Evolutionary conservation across 2,797 vertebrate species (phyloP).

Genomic region (Hydrocynus forskahlii): DNA sequence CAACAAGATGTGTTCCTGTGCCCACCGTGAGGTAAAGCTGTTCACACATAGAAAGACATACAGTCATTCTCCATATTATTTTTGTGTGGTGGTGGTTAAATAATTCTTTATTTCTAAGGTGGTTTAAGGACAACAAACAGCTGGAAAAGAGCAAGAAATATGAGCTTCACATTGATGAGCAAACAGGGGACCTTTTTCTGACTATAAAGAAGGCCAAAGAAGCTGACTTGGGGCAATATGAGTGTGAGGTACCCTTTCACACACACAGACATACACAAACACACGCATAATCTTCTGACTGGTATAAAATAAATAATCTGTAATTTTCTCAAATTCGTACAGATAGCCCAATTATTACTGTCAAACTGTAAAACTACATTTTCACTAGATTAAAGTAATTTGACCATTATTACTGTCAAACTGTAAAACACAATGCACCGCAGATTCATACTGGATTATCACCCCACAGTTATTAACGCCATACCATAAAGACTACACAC

Average conservation of each 20-base stretch:
- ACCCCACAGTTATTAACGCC: no score
- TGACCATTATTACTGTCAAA: no score
- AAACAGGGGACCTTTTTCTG: conserved; percentile 85
- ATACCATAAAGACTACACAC: no score
- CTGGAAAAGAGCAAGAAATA: conserved; percentile 83
- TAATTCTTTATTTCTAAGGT: conserved; percentile 73
- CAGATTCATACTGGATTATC: no score
- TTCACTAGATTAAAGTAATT: no score
- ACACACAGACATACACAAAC: conserved; percentile 2
- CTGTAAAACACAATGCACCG: no score
- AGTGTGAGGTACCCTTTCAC: conserved; percentile 85
- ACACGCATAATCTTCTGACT: no score
- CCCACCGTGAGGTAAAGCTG: conserved; percentile 84
- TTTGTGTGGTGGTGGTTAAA: no score
- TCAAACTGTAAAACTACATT: no score
- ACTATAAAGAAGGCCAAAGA: conserved; percentile 80
- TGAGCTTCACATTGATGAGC: conserved; percentile 79
- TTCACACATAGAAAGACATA: background rate
- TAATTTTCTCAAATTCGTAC: background rate
- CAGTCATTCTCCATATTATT: background rate
- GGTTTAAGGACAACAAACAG: conserved; percentile 86
- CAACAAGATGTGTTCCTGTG: conserved; percentile 82
- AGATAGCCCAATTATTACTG: background rate
- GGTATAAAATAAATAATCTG: background rate
- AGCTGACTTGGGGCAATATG: conserved; percentile 88